Conservation (phyloP, 2,888 invertebrate genomes). For the Andrena marginata region DNA sequence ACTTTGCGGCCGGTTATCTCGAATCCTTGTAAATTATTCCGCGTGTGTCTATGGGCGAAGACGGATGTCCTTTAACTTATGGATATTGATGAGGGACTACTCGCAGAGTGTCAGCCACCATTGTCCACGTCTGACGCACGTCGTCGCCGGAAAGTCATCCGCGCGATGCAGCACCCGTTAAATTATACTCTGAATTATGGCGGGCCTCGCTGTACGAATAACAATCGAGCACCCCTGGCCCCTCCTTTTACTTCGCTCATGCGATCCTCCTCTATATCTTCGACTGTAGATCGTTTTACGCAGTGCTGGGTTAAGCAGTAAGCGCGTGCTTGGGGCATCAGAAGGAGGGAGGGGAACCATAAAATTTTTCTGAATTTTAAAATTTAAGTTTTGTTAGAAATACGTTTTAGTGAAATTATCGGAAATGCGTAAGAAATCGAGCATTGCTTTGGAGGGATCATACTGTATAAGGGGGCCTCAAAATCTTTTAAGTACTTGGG, state of each 20-base stretch:
- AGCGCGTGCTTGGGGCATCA: too few relatives aligned
- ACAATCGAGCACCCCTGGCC: conserved; percentile 30
- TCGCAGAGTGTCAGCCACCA: conserved; percentile 47
- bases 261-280: too few relatives aligned
- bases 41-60: conserved; percentile 42
- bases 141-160: conserved; percentile 46
- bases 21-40: conserved; percentile 59
- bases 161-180: conserved; percentile 60
- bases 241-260: neutral
- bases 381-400: neutral
- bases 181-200: conserved; percentile 60
- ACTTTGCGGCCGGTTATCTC: conserved; percentile 37
- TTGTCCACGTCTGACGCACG: conserved; percentile 49
- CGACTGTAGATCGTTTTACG: neutral
- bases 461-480: too few relatives aligned
- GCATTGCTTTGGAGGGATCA: too few relatives aligned
- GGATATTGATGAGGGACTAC: conserved; percentile 65
- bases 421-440: too few relatives aligned
- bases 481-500: too few relatives aligned
- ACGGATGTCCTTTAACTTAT: conserved; percentile 68
- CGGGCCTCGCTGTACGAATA: conserved; percentile 43
- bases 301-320: neutral
- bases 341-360: too few relatives aligned
- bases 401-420: too few relatives aligned
- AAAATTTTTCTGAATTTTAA: neutral